A percentile compares a stretch with the other conserved stretches of the same genome.
These are phyloP conservation scores for Bombus confusus DNA, from an alignment of 1,140 invertebrate species.

Conservation along the genomic window DNA sequence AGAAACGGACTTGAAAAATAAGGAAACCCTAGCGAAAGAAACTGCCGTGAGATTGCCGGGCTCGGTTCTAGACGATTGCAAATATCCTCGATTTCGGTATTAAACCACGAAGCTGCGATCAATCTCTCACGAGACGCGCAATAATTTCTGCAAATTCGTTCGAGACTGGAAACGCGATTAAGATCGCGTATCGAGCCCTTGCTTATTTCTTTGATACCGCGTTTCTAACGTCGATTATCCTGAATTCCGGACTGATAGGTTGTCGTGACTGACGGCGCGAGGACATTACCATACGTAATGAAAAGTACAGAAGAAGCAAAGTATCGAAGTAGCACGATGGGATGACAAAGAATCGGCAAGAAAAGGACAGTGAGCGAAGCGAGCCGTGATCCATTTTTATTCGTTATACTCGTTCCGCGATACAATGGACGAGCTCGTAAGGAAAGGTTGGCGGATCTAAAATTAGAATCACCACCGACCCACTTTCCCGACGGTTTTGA, in stretches of 20 bases:
- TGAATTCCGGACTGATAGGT: too few species aligned
- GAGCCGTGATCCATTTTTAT: slow-evolving; percentile 5
- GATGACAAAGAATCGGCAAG: neutral
- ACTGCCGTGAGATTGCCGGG: neutral
- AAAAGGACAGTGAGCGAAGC: neutral
- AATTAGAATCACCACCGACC: slow-evolving; percentile 28
- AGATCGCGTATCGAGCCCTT: neutral
- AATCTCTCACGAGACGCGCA: neutral
- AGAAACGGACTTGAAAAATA: slow-evolving; percentile 7
- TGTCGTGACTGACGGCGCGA: too few species aligned
- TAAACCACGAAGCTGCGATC: neutral
- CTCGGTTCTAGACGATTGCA: neutral
- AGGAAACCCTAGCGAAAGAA: neutral
- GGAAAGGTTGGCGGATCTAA: neutral
- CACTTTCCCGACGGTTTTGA: slow-evolving; percentile 1
- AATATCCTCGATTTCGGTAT: neutral
- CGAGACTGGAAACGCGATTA: neutral
- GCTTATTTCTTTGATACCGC: neutral
- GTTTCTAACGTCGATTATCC: too few species aligned
- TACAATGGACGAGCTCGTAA: neutral
- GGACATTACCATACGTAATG: neutral
- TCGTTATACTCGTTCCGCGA: neutral
- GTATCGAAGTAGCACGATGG: neutral
- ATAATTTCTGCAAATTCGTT: neutral
- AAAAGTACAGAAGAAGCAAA: neutral